A percentile compares a stretch with the other conserved stretches of the same genome.
phyloP scores from a whole-genome alignment of 2,113 vertebrate genomes.

The Cheirogaleus medius region DNA sequence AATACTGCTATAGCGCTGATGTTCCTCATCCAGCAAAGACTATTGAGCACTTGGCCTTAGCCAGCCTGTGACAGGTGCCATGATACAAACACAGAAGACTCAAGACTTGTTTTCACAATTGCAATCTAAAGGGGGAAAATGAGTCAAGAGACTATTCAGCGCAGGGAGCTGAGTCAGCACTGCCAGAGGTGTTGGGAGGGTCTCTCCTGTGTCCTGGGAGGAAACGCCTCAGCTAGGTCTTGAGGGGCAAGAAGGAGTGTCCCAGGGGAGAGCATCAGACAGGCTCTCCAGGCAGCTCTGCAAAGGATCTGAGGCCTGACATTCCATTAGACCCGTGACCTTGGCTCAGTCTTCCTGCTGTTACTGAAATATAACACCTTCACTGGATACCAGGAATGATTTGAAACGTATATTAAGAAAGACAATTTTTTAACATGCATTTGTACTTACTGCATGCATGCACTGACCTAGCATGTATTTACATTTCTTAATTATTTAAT shows the following conservation, averaged over 20 bases:
- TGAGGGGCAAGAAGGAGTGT: background rate
- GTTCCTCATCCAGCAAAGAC: background rate
- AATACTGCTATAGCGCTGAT: background rate
- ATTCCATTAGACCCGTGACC: background rate
- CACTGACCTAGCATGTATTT: background rate
- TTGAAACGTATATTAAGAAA: background rate
- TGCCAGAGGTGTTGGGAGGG: fast-evolving
- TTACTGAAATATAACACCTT: background rate
- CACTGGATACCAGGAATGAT: background rate
- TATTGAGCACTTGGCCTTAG: no score
- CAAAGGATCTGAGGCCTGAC: background rate
- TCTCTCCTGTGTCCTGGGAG: no score
- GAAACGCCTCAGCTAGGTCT: background rate
- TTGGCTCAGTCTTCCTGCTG: background rate
- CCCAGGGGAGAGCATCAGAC: background rate
- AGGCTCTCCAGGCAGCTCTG: background rate
- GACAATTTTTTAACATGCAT: background rate
- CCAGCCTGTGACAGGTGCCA: no score
- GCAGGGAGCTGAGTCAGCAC: background rate
- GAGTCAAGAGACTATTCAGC: background rate
- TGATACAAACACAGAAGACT: background rate
- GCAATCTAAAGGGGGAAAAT: background rate
- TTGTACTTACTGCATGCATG: background rate
- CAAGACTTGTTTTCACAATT: background rate
- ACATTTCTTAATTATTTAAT: background rate